Evolutionary conservation across 1,140 invertebrate genomes (phyloP).

Genomic region (Monochamus saltuarius): DNA sequence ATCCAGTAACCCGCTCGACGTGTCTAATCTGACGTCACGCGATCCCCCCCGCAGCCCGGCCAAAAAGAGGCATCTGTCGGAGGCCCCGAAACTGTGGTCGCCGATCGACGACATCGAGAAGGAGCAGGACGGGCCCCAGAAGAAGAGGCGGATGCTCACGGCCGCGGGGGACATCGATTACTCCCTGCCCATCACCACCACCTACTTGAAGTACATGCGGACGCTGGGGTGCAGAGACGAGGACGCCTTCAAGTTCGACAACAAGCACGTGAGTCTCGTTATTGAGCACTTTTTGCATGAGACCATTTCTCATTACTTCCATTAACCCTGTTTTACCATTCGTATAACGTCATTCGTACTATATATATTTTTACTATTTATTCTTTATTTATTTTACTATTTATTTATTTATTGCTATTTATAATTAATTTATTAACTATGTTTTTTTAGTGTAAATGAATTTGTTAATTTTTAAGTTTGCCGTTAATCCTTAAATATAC

Average conservation of each 20-base stretch:
- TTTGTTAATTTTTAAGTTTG: no score
- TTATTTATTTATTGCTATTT: constrained; percentile 7
- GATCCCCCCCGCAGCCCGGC: constrained; percentile 59
- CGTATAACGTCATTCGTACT: not conserved
- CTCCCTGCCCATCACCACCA: constrained; percentile 81
- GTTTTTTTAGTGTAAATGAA: no score
- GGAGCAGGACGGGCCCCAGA: constrained; percentile 42
- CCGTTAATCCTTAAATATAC: no score
- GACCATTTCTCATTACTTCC: constrained; percentile 35
- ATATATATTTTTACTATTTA: constrained; percentile 1
- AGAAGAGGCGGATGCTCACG: constrained; percentile 20
- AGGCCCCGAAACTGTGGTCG: constrained; percentile 53
- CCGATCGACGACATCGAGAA: constrained; percentile 51
- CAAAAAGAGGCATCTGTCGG: constrained; percentile 29
- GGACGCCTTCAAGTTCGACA: constrained; percentile 62
- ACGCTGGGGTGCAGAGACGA: constrained; percentile 63
- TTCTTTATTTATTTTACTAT: not conserved
- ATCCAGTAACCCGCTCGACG: constrained; percentile 63
- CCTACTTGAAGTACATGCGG: constrained; percentile 79
- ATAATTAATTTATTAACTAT: not conserved
- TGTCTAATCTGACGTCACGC: constrained; percentile 66
- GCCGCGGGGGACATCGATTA: constrained; percentile 67
- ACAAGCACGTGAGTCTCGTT: constrained; percentile 49
- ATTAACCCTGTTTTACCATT: no score
- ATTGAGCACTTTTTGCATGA: constrained; percentile 47